A percentile compares a stretch with the other conserved stretches of the same genome.
These are phyloP conservation scores for Campaea margaritaria DNA, from an alignment of 2,888 invertebrate species.

Conservation along the genomic window DNA sequence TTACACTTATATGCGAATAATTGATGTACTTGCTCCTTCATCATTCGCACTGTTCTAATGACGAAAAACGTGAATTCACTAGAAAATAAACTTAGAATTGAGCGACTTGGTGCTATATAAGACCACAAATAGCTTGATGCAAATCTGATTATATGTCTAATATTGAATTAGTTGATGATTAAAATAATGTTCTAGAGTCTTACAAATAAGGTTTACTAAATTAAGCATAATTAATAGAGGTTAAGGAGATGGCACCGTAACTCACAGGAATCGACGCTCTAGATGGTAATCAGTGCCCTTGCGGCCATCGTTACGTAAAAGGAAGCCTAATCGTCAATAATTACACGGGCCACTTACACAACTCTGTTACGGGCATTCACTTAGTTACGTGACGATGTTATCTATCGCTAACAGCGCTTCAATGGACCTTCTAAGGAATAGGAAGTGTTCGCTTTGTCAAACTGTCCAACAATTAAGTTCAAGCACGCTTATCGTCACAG, in stretches of 20 bases:
- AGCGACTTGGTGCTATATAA: not conserved
- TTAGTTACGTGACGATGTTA: slow-evolving; percentile 28
- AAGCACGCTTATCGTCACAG: slow-evolving; percentile 4
- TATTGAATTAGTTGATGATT: no score
- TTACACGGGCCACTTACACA: slow-evolving; percentile 23
- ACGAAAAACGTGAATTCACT: not conserved
- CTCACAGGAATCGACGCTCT: slow-evolving; percentile 8
- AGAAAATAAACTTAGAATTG: slow-evolving; percentile 3
- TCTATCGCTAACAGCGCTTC: slow-evolving; percentile 31
- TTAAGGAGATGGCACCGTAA: not conserved
- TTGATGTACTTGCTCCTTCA: slow-evolving; percentile 43
- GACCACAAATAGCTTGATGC: no score
- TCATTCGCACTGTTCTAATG: slow-evolving; percentile 32
- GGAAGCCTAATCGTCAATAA: slow-evolving; percentile 22
- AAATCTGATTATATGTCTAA: no score
- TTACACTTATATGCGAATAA: slow-evolving; percentile 57
- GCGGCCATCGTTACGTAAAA: slow-evolving; percentile 11
- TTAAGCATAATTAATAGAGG: no score
- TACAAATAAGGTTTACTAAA: no score
- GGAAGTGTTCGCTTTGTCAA: slow-evolving; percentile 41
- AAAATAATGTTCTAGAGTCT: no score
- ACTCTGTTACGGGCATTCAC: slow-evolving; percentile 23
- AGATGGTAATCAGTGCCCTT: slow-evolving; percentile 7
- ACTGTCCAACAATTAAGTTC: slow-evolving; percentile 41
- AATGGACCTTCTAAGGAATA: slow-evolving; percentile 41